Percentiles rank a stretch among this genome's conserved stretches.
Evolutionary conservation across 2,888 invertebrate genomes (phyloP).

Genomic region (Aradus depressus): DNA sequence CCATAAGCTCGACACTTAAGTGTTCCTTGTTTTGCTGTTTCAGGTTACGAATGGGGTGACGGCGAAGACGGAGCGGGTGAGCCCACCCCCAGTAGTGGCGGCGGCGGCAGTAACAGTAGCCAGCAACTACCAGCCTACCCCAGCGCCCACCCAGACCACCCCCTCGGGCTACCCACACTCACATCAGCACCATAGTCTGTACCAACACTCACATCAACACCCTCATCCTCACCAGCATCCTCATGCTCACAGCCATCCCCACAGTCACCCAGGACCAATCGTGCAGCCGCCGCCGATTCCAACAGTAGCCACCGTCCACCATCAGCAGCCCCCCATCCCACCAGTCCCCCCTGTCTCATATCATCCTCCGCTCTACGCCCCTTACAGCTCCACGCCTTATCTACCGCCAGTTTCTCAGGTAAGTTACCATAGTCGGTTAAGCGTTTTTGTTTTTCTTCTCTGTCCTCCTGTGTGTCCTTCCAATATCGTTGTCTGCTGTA

Average conservation of each 20-base stretch:
- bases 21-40: not conserved
- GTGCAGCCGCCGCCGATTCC: slow-evolving; percentile 39
- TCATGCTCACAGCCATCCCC: slow-evolving; percentile 29
- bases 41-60: slow-evolving; percentile 10
- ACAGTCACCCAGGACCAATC: slow-evolving; percentile 34
- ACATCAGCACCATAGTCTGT: not conserved
- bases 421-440: not conserved
- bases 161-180: too few relatives aligned
- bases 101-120: slow-evolving; percentile 8
- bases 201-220: not conserved
- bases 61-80: slow-evolving; percentile 13
- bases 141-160: not conserved
- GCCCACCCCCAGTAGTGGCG: slow-evolving; percentile 4
- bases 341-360: slow-evolving; percentile 28
- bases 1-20: too few relatives aligned
- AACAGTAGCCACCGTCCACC: slow-evolving; percentile 38
- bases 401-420: slow-evolving; percentile 47
- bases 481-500: too few relatives aligned
- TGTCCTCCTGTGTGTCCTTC: too few relatives aligned
- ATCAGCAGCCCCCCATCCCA: slow-evolving; percentile 40
- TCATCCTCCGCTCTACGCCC: slow-evolving; percentile 63
- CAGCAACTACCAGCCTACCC: slow-evolving; percentile 15
- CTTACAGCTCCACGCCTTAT: slow-evolving; percentile 62
- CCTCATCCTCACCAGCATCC: slow-evolving; percentile 35
- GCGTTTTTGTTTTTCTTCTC: not conserved